phyloP scores from a whole-genome alignment of 2,797 vertebrate species.

The Scyliorhinus canicula region DNA sequence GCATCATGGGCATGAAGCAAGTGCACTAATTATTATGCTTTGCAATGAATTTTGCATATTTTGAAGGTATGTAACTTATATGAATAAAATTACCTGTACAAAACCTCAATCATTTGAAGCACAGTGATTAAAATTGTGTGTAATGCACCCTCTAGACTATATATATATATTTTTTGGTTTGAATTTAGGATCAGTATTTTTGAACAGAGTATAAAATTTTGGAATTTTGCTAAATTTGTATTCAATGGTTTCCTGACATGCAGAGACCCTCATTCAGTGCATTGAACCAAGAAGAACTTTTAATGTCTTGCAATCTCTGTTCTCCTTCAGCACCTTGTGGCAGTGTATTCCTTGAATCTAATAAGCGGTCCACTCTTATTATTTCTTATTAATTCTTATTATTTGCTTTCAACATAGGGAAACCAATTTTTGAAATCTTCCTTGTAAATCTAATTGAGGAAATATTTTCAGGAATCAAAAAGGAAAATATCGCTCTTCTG shows the following conservation, averaged over 20 bases:
- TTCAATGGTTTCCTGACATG: not conserved
- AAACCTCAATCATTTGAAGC: not conserved
- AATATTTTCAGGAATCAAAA: not conserved
- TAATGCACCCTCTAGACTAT: not conserved
- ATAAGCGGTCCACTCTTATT: not conserved
- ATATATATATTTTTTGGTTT: not conserved
- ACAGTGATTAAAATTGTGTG: not conserved
- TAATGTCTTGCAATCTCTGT: not conserved
- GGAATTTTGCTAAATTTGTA: not conserved
- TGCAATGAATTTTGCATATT: not conserved
- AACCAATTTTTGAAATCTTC: not conserved
- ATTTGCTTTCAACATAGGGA: not conserved
- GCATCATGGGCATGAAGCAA: not conserved
- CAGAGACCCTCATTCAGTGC: not conserved
- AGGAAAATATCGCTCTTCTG: not conserved
- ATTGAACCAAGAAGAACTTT: not conserved
- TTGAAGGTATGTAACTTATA: not conserved
- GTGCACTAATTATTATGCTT: not conserved
- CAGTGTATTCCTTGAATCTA: not conserved
- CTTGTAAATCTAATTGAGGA: not conserved
- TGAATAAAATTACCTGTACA: not conserved
- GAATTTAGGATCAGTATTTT: not conserved
- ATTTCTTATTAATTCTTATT: no score
- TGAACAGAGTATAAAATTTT: not conserved
- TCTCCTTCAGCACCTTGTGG: not conserved